Percentiles rank a stretch among this genome's conserved stretches.
phyloP scores from a whole-genome alignment of 2,888 invertebrate genomes.

The Hemithea aestivaria region DNA sequence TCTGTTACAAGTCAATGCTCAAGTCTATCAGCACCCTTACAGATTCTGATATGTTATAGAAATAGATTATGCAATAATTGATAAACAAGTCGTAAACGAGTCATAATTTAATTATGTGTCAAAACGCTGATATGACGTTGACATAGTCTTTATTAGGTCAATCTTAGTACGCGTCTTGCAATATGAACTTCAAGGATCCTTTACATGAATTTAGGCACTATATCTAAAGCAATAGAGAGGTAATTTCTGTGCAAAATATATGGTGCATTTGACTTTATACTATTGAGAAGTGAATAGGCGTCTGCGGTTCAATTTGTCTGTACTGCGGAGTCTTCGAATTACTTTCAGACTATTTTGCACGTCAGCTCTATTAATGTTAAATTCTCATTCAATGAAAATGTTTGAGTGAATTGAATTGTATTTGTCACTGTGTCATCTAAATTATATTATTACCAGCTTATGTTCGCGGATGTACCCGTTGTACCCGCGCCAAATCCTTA shows the following conservation, averaged over 20 bases:
- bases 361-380: slow-evolving; percentile 19
- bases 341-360: slow-evolving; percentile 32
- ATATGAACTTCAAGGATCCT: slow-evolving; percentile 41
- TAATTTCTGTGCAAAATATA: slow-evolving; percentile 2
- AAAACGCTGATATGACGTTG: slow-evolving; percentile 53
- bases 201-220: slow-evolving; percentile 13
- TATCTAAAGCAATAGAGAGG: slow-evolving; percentile 1
- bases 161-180: slow-evolving; percentile 46
- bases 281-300: slow-evolving; percentile 22
- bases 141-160: slow-evolving; percentile 57
- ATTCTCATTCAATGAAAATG: too few species aligned
- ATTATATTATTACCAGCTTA: too few species aligned
- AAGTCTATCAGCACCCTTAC: too few species aligned
- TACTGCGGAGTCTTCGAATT: slow-evolving; percentile 38
- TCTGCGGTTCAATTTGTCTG: slow-evolving; percentile 41
- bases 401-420: too few species aligned
- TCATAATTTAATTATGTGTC: slow-evolving; percentile 49
- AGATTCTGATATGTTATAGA: too few species aligned
- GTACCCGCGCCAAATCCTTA: too few species aligned
- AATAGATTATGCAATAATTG: slow-evolving; percentile 34
- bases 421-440: too few species aligned
- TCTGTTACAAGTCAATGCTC: too few species aligned
- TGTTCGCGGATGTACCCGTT: too few species aligned
- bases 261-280: slow-evolving; percentile 2
- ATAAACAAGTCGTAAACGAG: slow-evolving; percentile 47